These are phyloP conservation scores for Neopipo cinnamomea DNA, from an alignment of 2,113 vertebrate genomes.

Conservation along the genomic window DNA sequence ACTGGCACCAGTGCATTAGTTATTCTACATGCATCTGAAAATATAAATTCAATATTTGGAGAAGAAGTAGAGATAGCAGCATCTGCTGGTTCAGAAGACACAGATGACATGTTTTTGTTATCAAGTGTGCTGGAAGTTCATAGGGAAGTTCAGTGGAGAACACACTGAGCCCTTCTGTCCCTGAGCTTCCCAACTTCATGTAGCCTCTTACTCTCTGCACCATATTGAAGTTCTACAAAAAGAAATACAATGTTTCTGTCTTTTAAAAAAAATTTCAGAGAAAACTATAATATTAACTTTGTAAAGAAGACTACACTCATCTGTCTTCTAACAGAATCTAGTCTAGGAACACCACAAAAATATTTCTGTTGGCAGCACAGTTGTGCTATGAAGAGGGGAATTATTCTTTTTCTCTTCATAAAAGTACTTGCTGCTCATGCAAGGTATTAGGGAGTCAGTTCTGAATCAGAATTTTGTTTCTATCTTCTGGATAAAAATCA, in stretches of 20 bases:
- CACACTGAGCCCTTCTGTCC: neutral
- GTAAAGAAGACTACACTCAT: neutral
- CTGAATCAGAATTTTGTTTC: neutral
- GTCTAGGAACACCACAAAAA: neutral
- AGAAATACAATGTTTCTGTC: neutral
- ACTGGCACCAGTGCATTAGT: slow-evolving; percentile 43
- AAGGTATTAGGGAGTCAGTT: neutral
- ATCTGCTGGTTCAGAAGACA: neutral
- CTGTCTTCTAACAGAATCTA: neutral
- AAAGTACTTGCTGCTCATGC: neutral
- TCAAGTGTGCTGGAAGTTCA: neutral
- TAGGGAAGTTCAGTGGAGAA: neutral
- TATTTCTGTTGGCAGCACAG: neutral
- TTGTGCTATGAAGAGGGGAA: neutral
- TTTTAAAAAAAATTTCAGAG: neutral
- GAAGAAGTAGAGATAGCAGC: neutral
- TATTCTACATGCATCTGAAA: slow-evolving; percentile 30
- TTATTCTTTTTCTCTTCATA: neutral
- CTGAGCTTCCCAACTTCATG: neutral
- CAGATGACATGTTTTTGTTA: neutral
- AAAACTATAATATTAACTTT: neutral
- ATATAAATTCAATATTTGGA: neutral
- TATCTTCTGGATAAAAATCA: neutral
- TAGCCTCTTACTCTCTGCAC: neutral
- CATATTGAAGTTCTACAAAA: neutral